Base-by-base conservation (phyloP, 2,113 vertebrate genomes). In the Glareola pratincola region DNA sequence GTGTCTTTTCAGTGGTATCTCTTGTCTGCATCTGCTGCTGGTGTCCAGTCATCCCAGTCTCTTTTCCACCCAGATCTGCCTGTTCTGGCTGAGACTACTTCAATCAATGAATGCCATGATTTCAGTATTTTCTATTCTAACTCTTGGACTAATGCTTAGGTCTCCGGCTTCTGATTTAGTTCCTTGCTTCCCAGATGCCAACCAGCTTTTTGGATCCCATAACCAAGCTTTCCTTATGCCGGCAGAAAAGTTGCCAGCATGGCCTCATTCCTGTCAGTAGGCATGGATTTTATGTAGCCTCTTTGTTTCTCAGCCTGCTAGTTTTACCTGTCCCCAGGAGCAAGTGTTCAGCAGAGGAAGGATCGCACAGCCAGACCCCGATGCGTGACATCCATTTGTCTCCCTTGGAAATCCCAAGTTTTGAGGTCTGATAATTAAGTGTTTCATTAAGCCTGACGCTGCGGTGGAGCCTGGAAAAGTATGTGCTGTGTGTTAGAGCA, bases 401-500 rank as follows among this genome's bases (percentile, higher is more conserved):
- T 92, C 12, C 4, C 62, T 81, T 79, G 53, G 64, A 82, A 90
- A 91, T 72, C 83, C 19, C 0, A 0, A 45, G 15, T 56, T 72
- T 72, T 81, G 86, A 82, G 57, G 80, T 87, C 53, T 94, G 77
- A 47, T 92, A 95, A 96, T 92, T 92, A 92, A 92, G 96, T 96
- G 94, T 95, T 97, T 97, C 94, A 95, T 96, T 95, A 94, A 89
- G 74, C 54, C 54, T 54, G 88, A 92, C 3, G 11, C 74, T 86
- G 83, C 0, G 2, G 77, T 94, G 94, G 64, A 94, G 79, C 56
- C 95, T 93, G 85, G 68, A 93, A 92, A 95, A 93, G 48, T 53
- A 37, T 54, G 89, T 79, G 77, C 72, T 64, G 21, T 47, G 43
- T 59, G 37, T 89, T 71, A 53, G 60, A 94, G 80, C 87, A n/a